phyloP scores from a whole-genome alignment of 2,113 vertebrate species.

The Seriola quinqueradiata region DNA sequence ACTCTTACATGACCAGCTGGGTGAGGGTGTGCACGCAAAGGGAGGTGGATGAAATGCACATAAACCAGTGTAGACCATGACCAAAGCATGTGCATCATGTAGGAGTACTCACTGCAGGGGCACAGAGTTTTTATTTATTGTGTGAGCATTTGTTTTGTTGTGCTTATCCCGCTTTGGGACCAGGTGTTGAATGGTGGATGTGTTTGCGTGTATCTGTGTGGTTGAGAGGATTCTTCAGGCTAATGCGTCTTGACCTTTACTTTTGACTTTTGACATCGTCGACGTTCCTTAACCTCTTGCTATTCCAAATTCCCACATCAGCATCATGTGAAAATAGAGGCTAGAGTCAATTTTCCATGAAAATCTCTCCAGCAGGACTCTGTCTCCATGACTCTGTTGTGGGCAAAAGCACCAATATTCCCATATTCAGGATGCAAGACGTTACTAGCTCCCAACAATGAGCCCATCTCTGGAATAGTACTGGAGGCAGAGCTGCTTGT shows the following conservation, averaged over 20 bases:
- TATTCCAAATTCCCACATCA: neutral
- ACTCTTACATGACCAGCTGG: conserved; percentile 18
- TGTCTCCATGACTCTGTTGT: neutral
- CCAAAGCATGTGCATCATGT: neutral
- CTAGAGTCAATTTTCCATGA: neutral
- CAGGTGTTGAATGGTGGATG: neutral
- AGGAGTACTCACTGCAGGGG: neutral
- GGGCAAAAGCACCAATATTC: neutral
- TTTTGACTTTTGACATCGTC: neutral
- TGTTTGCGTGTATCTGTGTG: neutral
- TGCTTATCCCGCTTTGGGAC: neutral
- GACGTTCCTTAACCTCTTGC: neutral
- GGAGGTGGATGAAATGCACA: conserved; percentile 19
- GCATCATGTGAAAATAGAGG: neutral
- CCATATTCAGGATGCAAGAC: neutral
- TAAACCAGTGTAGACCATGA: neutral
- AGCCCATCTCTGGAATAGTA: neutral
- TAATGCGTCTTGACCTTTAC: neutral
- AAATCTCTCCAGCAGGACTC: neutral
- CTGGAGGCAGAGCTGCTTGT: neutral
- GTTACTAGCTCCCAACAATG: neutral
- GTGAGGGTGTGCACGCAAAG: neutral
- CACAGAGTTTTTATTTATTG: neutral
- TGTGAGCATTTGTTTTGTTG: neutral
- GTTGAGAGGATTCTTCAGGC: neutral